Base-by-base conservation (phyloP, 1,140 invertebrate genomes). In the Lerema accius region DNA sequence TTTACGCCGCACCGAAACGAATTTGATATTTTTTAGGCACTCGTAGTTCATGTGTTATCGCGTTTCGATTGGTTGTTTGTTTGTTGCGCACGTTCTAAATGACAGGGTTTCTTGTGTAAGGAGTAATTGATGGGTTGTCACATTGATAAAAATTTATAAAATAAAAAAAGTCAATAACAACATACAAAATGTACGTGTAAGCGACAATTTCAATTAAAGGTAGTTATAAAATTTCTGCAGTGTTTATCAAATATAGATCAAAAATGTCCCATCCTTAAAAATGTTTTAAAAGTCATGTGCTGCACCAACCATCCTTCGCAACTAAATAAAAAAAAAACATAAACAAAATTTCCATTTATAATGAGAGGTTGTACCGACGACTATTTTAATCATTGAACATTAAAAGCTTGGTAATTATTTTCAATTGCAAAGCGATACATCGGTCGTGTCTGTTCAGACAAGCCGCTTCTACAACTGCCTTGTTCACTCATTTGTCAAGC, bases 401-500 rank as follows among this genome's bases (percentile, higher is more conserved):
- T 28, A 51, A 16, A 37, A 15, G 10, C 4, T n/a, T 16, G 32
- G 32, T 15, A 28, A 51, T 51, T 51, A 51, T 51, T 51, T 37
- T 37, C 49, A 51, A 43, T 46, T 46, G 51, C 35, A 32, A 53
- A 55, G 23, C 50, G 37, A 46, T 63, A 63, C 51, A 58, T 42
- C 56, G 56, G 10, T 32, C 46, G 2, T 35, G 19, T 37, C 11
- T 50, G 35, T 51, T 73, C 69, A 73, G 23, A 80, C 48, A 69
- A 42, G 61, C 83, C 83, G 80, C 79, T 62, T 66, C 77, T 63
- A 80, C 83, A 85, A 85, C 84, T 65, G 67, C 64, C 73, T 68
- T 79, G 82, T 82, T 77, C 75, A 35, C 76, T 89, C 84, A 89
- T 89, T 89, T 89, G 86, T 89, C 84, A 89, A 79, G 68, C 63